A percentile compares a stretch with the other conserved stretches of the same genome.
phyloP scores from a whole-genome alignment of 2,113 vertebrate species.

The Apus apus region DNA sequence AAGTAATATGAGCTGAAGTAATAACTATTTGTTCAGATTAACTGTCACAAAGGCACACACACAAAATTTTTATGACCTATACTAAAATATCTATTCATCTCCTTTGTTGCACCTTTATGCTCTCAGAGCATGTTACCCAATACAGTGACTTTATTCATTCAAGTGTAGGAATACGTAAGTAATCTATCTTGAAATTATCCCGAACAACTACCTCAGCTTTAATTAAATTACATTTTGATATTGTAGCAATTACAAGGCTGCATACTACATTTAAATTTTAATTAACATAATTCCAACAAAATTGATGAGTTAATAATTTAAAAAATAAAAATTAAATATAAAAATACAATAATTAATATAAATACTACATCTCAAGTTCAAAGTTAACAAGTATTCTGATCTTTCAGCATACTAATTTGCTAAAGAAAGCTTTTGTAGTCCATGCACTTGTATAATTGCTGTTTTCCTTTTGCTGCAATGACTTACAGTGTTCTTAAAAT shows the following conservation, averaged over 20 bases:
- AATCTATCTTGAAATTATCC: not conserved
- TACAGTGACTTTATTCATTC: not conserved
- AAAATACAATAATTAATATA: not conserved
- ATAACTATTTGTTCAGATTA: not conserved
- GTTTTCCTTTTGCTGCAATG: slow-evolving; percentile 2
- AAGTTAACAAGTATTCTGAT: not conserved
- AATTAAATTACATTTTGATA: not conserved
- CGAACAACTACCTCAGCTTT: not conserved
- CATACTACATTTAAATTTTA: not conserved
- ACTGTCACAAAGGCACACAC: not conserved
- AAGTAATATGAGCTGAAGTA: not conserved
- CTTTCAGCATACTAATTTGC: not conserved
- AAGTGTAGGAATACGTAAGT: not conserved
- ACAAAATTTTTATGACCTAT: not conserved
- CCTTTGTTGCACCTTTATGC: not conserved
- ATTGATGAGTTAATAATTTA: not conserved
- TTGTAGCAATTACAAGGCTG: not conserved
- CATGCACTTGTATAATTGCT: not conserved
- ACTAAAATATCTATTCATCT: not conserved
- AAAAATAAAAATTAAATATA: not conserved
- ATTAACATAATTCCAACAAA: not conserved
- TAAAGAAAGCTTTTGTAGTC: not conserved
- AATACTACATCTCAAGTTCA: not conserved
- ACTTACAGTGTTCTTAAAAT: not conserved
- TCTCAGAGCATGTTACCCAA: not conserved